Evolutionary conservation across 2,113 vertebrate species (phyloP).

Genomic region (Lipotes vexillifer): DNA sequence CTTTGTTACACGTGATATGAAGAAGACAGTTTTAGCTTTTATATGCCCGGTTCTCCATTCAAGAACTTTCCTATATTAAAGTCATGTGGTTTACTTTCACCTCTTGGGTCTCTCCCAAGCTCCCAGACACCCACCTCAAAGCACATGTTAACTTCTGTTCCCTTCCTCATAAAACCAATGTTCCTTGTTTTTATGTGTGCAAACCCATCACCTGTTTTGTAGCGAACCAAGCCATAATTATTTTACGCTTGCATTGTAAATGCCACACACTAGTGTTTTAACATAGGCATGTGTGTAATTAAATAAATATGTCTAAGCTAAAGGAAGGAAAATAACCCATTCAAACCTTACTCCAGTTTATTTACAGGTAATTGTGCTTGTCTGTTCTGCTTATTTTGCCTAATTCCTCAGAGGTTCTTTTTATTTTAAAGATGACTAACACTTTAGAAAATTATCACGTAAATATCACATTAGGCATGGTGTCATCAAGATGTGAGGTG

Average conservation of each 20-base stretch:
- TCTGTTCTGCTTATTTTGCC: constrained; percentile 30
- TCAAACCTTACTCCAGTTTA: constrained; percentile 25
- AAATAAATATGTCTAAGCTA: neutral
- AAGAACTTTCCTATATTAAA: neutral
- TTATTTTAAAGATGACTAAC: constrained; percentile 20
- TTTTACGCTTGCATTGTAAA: constrained; percentile 1
- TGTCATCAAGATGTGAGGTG: constrained; percentile 2
- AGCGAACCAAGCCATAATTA: constrained; percentile 25
- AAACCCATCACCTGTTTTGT: neutral
- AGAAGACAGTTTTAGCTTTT: neutral
- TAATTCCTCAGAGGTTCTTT: constrained; percentile 44
- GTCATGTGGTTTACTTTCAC: neutral
- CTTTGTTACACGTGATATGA: neutral
- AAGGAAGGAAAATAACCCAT: constrained; percentile 15
- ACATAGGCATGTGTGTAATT: constrained; percentile 12
- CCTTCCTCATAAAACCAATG: neutral
- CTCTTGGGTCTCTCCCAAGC: neutral
- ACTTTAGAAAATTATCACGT: neutral
- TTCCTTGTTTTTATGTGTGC: neutral
- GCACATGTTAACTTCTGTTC: neutral
- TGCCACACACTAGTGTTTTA: neutral
- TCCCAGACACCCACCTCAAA: neutral
- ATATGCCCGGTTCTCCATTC: neutral
- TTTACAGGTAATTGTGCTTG: constrained; percentile 44
- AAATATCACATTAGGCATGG: constrained; percentile 16